These are phyloP conservation scores for Gopherus flavomarginatus DNA, from an alignment of 2,113 vertebrate species.

Conservation along the genomic window DNA sequence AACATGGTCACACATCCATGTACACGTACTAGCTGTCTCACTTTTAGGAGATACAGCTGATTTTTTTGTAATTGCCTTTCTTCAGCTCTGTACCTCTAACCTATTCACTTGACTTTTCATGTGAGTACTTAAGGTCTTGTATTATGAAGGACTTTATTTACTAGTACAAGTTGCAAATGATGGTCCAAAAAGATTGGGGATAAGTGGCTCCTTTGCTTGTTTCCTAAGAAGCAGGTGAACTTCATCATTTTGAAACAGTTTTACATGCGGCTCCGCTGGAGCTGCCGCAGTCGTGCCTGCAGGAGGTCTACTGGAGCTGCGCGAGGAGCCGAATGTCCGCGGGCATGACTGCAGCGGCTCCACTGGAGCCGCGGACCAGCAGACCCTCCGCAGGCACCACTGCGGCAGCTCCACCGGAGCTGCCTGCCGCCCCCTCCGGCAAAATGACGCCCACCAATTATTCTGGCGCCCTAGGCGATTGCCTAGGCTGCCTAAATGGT, in stretches of 20 bases:
- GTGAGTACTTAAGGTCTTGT: not conserved
- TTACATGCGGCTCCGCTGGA: too few species aligned
- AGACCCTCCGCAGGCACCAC: too few species aligned
- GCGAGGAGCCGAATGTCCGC: too few species aligned
- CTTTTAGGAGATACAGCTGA: not conserved
- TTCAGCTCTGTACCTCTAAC: not conserved
- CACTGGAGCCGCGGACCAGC: too few species aligned
- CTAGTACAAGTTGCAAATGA: not conserved
- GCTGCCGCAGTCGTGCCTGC: too few species aligned
- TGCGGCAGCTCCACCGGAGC: too few species aligned
- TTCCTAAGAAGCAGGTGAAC: not conserved
- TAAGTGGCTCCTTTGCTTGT: not conserved
- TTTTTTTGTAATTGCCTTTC: not conserved
- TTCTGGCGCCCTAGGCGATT: too few species aligned
- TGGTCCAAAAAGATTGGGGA: not conserved
- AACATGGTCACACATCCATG: rapidly evolving
- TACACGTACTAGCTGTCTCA: not conserved
- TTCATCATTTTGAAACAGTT: not conserved
- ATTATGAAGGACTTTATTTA: not conserved
- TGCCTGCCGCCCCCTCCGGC: too few species aligned
- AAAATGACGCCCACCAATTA: too few species aligned
- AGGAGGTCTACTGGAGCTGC: too few species aligned
- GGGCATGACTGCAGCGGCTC: too few species aligned
- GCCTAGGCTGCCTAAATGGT: too few species aligned
- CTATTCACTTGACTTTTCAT: not conserved